Base-by-base conservation (phyloP, 2,888 invertebrate species). In the Ochropleura plecta region DNA sequence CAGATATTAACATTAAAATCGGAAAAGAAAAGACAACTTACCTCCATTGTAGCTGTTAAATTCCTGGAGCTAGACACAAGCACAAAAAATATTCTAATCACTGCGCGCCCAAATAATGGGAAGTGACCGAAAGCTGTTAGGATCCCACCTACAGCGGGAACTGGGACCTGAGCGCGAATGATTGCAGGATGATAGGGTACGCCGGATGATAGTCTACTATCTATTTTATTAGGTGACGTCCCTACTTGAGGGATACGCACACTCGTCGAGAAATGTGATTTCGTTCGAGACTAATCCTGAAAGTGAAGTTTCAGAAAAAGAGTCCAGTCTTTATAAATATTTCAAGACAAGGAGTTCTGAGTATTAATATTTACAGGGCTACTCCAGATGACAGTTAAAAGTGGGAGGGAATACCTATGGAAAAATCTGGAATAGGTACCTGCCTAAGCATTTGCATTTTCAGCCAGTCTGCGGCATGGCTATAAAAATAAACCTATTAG, bases 101-200 rank as follows among this genome's bases (percentile, higher is more conserved):
- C 65, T 57, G n/a, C 16, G 48, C 10, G 18, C 12, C 64, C 46
- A 73, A 73, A 49, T 42, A 20, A 42, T 57, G 46, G 42, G 18
- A 69, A 66, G 20, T 70, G 20, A 16, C 70, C 40, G 51, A 80
- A 71, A 65, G 64, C 30, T 20, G 57, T 63, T 67, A 67, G 66
- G 67, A 64, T 78, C 76, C 71, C 73, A 70, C 72, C 66, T 59
- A 69, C 64, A 40, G 60, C 69, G 71, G 77, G 77, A 76, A 62
- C 80, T 42, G 69, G 79, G 77, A 73, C 53, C 82, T 10, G 71
- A 71, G 76, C 79, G 75, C 64, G 78, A 85, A 86, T 88, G 88
- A 88, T 89, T 76, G 71, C 90, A 88, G 90, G 90, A 92, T 87
- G 88, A 86, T 86, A 84, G 88, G 86, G 84, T 75, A 85, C 84